Percentiles rank a stretch among this genome's conserved stretches.
These are phyloP conservation scores for Bombus turneri DNA, from an alignment of 1,140 invertebrate species.

Conservation along the genomic window DNA sequence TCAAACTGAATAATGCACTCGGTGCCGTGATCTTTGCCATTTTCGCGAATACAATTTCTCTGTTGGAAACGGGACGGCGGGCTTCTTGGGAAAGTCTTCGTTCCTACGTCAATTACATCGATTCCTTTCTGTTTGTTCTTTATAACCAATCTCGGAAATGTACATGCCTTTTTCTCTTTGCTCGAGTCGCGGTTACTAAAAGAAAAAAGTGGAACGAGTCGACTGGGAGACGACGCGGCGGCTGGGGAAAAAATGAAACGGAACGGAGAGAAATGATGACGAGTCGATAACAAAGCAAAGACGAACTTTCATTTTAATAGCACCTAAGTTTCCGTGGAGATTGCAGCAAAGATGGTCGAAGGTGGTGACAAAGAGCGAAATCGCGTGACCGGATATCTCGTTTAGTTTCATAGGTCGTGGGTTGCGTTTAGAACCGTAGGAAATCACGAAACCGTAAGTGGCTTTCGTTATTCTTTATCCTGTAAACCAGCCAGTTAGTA, in stretches of 20 bases:
- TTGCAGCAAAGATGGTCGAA: background rate
- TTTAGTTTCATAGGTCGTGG: background rate
- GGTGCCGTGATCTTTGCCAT: conserved; percentile 51
- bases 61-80: background rate
- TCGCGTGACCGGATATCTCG: background rate
- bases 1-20: conserved; percentile 59
- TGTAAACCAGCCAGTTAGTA: conserved; percentile 26
- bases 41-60: conserved; percentile 49
- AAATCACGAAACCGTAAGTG: conserved; percentile 5
- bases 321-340: background rate
- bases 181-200: conserved; percentile 13
- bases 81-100: background rate
- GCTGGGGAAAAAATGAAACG: background rate
- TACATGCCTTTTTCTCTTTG: conserved; percentile 10
- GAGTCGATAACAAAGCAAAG: conserved; percentile 46
- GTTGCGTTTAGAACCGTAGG: no score
- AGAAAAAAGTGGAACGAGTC: conserved; percentile 5
- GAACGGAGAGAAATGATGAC: background rate
- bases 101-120: conserved; percentile 62
- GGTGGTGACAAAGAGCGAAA: background rate
- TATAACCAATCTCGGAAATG: conserved; percentile 64
- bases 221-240: background rate
- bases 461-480: conserved; percentile 8
- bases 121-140: conserved; percentile 61
- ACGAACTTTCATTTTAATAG: background rate